A percentile compares a stretch with the other conserved stretches of the same genome.
phyloP scores from a whole-genome alignment of 2,888 invertebrate genomes.

The Germaria angustata region DNA sequence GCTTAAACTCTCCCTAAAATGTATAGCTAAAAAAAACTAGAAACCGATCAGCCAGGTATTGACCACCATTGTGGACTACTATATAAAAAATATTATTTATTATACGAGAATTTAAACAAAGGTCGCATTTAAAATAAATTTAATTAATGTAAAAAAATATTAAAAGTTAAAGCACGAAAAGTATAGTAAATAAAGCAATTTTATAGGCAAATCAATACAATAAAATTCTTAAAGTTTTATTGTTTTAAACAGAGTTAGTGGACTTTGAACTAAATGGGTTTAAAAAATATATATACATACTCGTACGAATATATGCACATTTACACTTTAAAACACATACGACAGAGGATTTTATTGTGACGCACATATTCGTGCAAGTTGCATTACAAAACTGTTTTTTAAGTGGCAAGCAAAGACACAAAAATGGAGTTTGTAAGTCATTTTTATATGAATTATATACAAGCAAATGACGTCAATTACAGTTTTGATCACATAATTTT shows the following conservation, averaged over 20 bases:
- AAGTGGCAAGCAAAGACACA: not conserved
- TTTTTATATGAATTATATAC: not conserved
- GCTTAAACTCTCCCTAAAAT: too few species aligned
- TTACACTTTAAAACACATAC: not conserved
- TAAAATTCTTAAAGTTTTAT: not conserved
- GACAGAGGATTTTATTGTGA: slow-evolving; percentile 2
- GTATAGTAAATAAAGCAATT: not conserved
- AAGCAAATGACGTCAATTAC: not conserved
- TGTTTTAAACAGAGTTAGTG: not conserved
- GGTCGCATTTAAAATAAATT: too few species aligned
- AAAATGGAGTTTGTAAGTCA: not conserved
- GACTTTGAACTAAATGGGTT: not conserved
- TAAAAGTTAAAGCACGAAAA: too few species aligned
- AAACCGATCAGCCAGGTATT: too few species aligned
- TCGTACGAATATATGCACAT: not conserved
- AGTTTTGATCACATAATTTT: too few species aligned
- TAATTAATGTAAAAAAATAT: too few species aligned
- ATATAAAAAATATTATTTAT: too few species aligned
- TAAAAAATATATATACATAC: not conserved
- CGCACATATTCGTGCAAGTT: not conserved
- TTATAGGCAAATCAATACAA: not conserved
- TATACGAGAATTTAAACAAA: too few species aligned
- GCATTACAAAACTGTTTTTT: too few species aligned
- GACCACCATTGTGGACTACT: too few species aligned
- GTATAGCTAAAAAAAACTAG: too few species aligned